Evolutionary conservation across 2,113 vertebrate species (phyloP).

Genomic region (Gambusia affinis): DNA sequence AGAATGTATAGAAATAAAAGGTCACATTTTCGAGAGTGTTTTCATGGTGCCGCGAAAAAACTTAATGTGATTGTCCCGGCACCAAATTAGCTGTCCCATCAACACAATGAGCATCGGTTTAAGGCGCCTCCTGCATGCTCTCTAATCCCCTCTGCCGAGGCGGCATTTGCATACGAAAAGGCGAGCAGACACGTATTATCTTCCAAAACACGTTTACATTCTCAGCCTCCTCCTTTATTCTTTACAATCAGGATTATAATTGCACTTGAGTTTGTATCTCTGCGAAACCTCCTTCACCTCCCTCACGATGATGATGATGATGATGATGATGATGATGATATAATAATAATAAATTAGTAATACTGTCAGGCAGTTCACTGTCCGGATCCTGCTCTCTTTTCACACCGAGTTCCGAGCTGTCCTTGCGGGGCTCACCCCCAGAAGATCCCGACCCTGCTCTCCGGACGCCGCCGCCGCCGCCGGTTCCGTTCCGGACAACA

Average conservation of each 20-base stretch:
- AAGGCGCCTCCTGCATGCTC: constrained; percentile 35
- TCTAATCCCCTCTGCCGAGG: constrained; percentile 54
- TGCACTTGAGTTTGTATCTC: constrained; percentile 71
- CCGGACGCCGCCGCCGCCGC: constrained; percentile 24
- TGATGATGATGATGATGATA: too few relatives aligned
- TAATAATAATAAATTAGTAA: constrained; percentile 25
- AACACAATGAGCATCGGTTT: constrained; percentile 46
- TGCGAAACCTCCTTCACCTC: constrained; percentile 44
- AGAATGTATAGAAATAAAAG: constrained; percentile 15
- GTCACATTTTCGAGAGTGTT: constrained; percentile 30
- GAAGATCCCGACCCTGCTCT: constrained; percentile 60
- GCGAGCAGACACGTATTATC: constrained; percentile 43
- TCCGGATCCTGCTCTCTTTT: constrained; percentile 16
- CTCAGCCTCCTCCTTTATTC: constrained; percentile 55
- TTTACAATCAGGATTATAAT: constrained; percentile 65
- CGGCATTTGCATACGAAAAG: constrained; percentile 67
- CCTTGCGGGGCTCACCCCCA: constrained; percentile 55
- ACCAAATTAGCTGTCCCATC: constrained; percentile 53
- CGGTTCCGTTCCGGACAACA: constrained; percentile 49
- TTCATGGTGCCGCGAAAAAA: constrained; percentile 50
- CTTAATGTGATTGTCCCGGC: constrained; percentile 66
- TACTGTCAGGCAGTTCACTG: constrained; percentile 8
- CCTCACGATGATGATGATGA: constrained; percentile 32
- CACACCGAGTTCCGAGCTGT: constrained; percentile 79
- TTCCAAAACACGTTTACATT: constrained; percentile 55